phyloP scores from a whole-genome alignment of 2,113 vertebrate species.

The Coturnix japonica region DNA sequence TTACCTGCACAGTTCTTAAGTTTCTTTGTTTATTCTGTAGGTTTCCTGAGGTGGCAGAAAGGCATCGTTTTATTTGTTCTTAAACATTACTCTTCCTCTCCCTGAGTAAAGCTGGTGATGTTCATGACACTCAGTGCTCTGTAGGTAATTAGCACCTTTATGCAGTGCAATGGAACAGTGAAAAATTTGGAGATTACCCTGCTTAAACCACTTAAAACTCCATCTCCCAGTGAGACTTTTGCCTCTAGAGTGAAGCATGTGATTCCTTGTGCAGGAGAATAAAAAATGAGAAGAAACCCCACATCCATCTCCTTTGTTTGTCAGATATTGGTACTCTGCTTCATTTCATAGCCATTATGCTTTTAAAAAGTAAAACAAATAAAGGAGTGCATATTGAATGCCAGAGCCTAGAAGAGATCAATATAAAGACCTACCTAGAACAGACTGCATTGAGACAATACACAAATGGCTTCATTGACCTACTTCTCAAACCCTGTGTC shows the following conservation, averaged over 20 bases:
- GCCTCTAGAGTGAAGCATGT: not conserved
- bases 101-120: not conserved
- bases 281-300: not conserved
- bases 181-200: not conserved
- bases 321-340: not conserved
- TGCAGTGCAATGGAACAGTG: not conserved
- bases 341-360: conserved; percentile 14
- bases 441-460: not conserved
- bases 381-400: not conserved
- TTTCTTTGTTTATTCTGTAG: not conserved
- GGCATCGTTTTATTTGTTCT: not conserved
- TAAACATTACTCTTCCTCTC: not conserved
- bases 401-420: not conserved
- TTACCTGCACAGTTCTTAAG: not conserved
- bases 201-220: not conserved
- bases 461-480: not conserved
- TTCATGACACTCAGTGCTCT: not conserved
- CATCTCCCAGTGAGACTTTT: not conserved
- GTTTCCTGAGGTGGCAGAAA: not conserved
- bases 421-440: not conserved
- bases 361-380: conserved; percentile 32
- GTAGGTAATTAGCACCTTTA: not conserved
- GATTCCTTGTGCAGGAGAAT: not conserved
- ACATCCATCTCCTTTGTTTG: not conserved
- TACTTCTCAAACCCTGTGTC: not conserved